A percentile compares a stretch with the other conserved stretches of the same genome.
These are phyloP conservation scores for Anthrax anthrax DNA, from an alignment of 2,888 invertebrate species.

Conservation along the genomic window DNA sequence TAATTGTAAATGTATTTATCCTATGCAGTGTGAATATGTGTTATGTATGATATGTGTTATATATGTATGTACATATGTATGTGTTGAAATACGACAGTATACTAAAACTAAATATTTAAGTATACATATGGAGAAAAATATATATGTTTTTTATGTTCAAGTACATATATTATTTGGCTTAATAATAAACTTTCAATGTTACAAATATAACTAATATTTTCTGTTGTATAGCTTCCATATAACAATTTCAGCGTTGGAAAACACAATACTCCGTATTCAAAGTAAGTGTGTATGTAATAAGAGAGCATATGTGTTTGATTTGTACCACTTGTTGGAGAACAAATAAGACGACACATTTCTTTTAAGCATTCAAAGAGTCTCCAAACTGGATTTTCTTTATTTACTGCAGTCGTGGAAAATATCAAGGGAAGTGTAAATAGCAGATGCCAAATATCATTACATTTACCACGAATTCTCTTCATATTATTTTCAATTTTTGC, in stretches of 20 bases:
- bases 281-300: not conserved
- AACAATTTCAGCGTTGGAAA: slow-evolving; percentile 8
- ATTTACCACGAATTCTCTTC: slow-evolving; percentile 1
- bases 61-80: too few species aligned
- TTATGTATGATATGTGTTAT: too few species aligned
- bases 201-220: not conserved
- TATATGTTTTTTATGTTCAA: not conserved
- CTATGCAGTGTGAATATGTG: too few species aligned
- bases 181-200: not conserved
- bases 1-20: too few species aligned
- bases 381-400: not conserved
- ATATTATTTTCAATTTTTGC: not conserved
- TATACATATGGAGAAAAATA: not conserved
- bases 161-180: not conserved
- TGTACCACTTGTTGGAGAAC: not conserved
- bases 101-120: too few species aligned
- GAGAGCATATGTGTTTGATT: not conserved
- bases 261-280: slow-evolving; percentile 3
- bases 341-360: slow-evolving; percentile 2
- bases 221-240: too few species aligned
- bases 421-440: not conserved
- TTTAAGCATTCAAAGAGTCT: not conserved
- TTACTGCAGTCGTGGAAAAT: not conserved
- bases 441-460: slow-evolving; percentile 1
- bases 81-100: too few species aligned